Evolutionary conservation across 2,888 invertebrate genomes (phyloP), one percentile per base, ranked within the genome.

Genomic region (Tiliacea aurago): DNA sequence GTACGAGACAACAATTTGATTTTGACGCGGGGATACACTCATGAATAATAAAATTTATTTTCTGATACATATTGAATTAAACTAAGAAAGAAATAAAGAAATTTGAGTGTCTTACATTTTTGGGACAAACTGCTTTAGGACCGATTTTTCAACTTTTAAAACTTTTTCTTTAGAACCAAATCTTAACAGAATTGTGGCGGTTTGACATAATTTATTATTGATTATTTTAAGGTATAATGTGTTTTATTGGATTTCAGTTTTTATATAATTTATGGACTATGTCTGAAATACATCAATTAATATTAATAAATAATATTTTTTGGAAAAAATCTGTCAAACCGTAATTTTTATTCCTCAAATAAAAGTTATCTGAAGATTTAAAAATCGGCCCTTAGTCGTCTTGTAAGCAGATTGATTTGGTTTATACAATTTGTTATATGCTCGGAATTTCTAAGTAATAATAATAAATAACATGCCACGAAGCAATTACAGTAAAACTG

Each of bases 21-120:
- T 81, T 86, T 84, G 80, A 85, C 85, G 84, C 77, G 82, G 80
- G 76, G 73, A 78, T 75, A 78, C 69, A 78, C 77, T 86, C 85
- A 86, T 90, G 87, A 88, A 89, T 88, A 90, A 87, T 84, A 83
- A 87, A 88, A 85, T 66, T 70, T 78, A 78, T 81, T 80, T 76
- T 83, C 73, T 76, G 73, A 76, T 83, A 81, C 72, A 78, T 77
- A 84, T 85, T 82, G 76, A 83, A 85, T 85, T 84, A 75, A 71
- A 71, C 23, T 70, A 65, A 37, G 67, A 45, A 65, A 9, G 33
- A 41, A 66, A 62, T 55, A 51, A 55, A 70, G 7, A 70, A 56
- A 59, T 45, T 73, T 49, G 18, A 45, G 9, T 59, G 18, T n/a
- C 33, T 63, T 59, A 41, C 37, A 68, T 43, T 73, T 78, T 65